These are phyloP conservation scores for Agriopis marginaria DNA, from an alignment of 2,888 invertebrate genomes.

Conservation along the genomic window DNA sequence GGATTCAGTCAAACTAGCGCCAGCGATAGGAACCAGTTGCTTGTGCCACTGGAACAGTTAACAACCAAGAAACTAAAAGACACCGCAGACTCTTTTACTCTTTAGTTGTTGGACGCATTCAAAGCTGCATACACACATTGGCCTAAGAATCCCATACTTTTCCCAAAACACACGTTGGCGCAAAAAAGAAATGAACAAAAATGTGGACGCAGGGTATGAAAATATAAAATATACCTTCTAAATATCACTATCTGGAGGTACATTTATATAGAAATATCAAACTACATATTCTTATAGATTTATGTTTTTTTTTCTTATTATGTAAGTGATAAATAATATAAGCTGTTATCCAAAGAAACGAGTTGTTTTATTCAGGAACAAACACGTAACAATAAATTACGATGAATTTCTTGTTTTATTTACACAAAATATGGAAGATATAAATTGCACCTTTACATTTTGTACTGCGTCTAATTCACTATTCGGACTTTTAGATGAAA, in stretches of 20 bases:
- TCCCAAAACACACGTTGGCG: no score
- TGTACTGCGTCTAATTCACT: conserved; percentile 8
- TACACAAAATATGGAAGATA: conserved; percentile 9
- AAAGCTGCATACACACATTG: no score
- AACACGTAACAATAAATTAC: conserved; percentile 22
- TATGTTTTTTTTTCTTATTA: conserved; percentile 7
- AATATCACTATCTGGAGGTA: background rate
- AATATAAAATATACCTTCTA: background rate
- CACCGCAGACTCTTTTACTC: no score
- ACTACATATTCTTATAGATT: background rate
- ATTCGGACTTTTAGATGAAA: background rate
- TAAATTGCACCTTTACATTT: conserved; percentile 18
- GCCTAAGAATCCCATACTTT: no score
- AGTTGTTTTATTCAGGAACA: conserved; percentile 22
- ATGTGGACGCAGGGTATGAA: background rate
- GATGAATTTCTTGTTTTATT: conserved; percentile 9
- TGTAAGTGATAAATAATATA: conserved; percentile 15
- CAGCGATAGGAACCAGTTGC: no score
- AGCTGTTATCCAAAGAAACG: conserved; percentile 14
- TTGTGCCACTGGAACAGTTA: no score
- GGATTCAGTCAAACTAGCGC: background rate
- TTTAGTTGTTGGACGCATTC: no score
- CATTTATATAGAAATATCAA: conserved; percentile 2
- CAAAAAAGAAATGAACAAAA: no score
- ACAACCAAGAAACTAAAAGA: no score